Base-by-base conservation (phyloP, 2,888 invertebrate species). In the Nemurella pictetii region DNA sequence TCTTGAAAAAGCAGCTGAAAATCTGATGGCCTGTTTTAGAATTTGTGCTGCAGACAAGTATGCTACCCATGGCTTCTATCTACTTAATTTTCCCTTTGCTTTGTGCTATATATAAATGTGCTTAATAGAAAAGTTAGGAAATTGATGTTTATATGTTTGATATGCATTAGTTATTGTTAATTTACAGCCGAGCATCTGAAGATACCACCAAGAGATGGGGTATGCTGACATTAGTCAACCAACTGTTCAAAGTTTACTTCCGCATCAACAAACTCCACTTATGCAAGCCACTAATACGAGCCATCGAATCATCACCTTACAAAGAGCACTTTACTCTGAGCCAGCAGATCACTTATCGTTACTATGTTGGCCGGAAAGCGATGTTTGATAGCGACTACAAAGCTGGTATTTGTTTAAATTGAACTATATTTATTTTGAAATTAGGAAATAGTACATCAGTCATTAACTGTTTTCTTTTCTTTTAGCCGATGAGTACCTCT, bases 311-410 rank as follows among this genome's bases (percentile, higher is more conserved):
- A 25, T 96, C 97, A 25, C 94, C 95, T 0, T 95, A 96, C 87
- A 97, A 97, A 90, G 97, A 98, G 85, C 94, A 94, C 86, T 99
- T 98, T 90, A 95, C 96, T 0, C 90, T 98, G 85, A 95, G 97
- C 12, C 99, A 99, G 89, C 96, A 97, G 89, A 97, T 99, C 84
- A 99, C 99, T 0, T 99, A 98, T 90, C 96, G 96, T 89, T 99
- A 99, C 90, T 99, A 98, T 91, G 97, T 98, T 26, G 99, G 99
- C 0, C 93, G 99, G 35, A 99, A 99, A 90, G 97, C 98, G 0
- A 99, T 99, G 97, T 99, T 99, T 90, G 99, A 99, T 90, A 98
- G 98, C 84, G 97, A 99, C 89, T 98, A 98, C 89, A 95, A 95
- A 90, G 93, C 94, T 87, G 94, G 94, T 94, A n/a, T n/a, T n/a